Evolutionary conservation across 2,113 vertebrate genomes (phyloP).

Genomic region (Corythoichthys haematopterus): DNA sequence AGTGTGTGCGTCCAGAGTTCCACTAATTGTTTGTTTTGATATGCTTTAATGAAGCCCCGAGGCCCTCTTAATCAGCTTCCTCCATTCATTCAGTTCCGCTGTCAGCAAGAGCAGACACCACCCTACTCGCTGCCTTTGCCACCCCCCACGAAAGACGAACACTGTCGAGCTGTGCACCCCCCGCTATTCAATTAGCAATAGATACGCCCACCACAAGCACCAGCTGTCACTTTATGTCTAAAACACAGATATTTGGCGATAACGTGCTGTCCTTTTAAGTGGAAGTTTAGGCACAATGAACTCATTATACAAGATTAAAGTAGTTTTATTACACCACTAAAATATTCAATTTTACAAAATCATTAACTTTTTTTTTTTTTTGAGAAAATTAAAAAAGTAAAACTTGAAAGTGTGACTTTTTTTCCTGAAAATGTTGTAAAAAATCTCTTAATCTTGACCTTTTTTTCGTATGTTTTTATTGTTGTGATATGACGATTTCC

Average conservation of each 20-base stretch:
- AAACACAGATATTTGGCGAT: constrained; percentile 27
- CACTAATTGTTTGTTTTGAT: constrained; percentile 74
- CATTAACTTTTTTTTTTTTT: too few species aligned
- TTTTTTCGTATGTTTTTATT: too few species aligned
- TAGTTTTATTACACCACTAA: too few species aligned
- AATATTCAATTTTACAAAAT: too few species aligned
- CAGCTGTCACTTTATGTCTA: constrained; percentile 39
- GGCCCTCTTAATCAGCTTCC: constrained; percentile 62
- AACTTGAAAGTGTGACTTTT: too few species aligned
- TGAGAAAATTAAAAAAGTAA: too few species aligned
- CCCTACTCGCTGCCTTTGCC: constrained; percentile 39
- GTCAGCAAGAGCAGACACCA: constrained; percentile 39
- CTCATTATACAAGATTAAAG: neutral
- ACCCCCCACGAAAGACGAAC: constrained; percentile 34
- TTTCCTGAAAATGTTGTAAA: too few species aligned
- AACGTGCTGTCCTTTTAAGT: constrained; percentile 8
- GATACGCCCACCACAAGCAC: constrained; percentile 8
- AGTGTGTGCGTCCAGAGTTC: constrained; percentile 40
- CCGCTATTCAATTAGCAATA: constrained; percentile 18
- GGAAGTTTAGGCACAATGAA: neutral
- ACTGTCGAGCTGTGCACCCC: constrained; percentile 26
- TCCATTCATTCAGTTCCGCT: constrained; percentile 47
- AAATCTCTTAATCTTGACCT: too few species aligned
- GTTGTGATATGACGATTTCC: too few species aligned
- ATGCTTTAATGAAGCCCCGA: constrained; percentile 62